Base-by-base conservation (phyloP, 1,140 invertebrate genomes). In the Onthophagus taurus region DNA sequence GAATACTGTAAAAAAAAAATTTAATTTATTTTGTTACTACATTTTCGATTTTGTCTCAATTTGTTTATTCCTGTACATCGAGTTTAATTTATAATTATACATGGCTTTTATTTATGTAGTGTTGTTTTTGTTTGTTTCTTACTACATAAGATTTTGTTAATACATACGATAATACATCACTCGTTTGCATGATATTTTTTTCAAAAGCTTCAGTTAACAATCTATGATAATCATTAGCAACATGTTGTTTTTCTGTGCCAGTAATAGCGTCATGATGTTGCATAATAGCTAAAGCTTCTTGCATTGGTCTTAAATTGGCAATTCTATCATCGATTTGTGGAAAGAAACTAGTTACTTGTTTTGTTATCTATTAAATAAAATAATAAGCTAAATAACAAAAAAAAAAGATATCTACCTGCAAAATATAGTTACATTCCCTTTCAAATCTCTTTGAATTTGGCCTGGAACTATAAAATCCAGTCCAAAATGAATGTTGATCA, bases 381-480 rank as follows among this genome's bases (percentile, higher is more conserved):
- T 13, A 13, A 3, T 8, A 24, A 39, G 18, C 3, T 8, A 3
- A 26, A 18, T 7, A 12, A 12, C 2, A 11, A 26, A 26, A n/a
- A 2, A 11, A 23, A n/a, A 5, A 23, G 21, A 26, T 12, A 36
- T 7, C 17, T 61, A 74, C 75, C 63, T 80, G 79, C 14, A 85
- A 62, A 43, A 82, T 75, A 49, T 76, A 75, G 50, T 82, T 82
- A 2, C 74, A 72, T 50, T 69, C 60, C 31, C 79, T 67, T n/a
- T 75, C 73, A 13, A 74, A 66, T 41, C 75, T 72, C 57, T 87
- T 87, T 0, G 81, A 63, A 39, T 75, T 72, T 2, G 81, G 75
- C 48, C 80, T 59, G 0, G 90, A 94, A 0, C 88, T 89, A 61
- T 87, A 97, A 60, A 92, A 97, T 0, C 94, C 94, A 0, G 91